A percentile compares a stretch with the other conserved stretches of the same genome.
Evolutionary conservation across 2,113 vertebrate genomes (phyloP).

Genomic region (Lamprotornis superbus): DNA sequence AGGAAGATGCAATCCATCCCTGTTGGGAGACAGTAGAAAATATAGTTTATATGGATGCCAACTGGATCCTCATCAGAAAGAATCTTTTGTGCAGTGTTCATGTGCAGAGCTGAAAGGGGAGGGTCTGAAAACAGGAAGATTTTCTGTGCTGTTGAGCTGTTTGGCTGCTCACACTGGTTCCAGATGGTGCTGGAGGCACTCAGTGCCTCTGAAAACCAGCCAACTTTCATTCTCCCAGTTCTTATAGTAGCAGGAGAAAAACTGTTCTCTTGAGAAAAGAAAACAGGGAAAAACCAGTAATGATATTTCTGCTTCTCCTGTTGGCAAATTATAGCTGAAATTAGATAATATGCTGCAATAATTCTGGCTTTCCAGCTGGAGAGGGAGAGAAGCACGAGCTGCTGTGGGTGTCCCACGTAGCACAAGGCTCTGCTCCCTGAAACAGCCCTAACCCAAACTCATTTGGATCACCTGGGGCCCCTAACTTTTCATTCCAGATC

Average conservation of each 20-base stretch:
- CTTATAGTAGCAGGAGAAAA: slow-evolving; percentile 6
- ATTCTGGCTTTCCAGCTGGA: background rate
- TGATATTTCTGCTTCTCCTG: slow-evolving; percentile 11
- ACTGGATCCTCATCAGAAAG: slow-evolving; percentile 37
- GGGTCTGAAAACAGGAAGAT: background rate
- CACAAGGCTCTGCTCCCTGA: background rate
- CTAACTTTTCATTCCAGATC: background rate
- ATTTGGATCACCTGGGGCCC: background rate
- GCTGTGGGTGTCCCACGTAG: accelerated
- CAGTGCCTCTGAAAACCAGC: background rate
- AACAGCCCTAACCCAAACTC: background rate
- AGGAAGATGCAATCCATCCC: slow-evolving; percentile 37
- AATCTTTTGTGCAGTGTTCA: slow-evolving; percentile 1
- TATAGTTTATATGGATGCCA: slow-evolving; percentile 23
- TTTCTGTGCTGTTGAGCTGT: background rate
- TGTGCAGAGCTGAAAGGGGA: background rate
- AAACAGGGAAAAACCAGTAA: slow-evolving; percentile 21
- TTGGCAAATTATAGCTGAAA: slow-evolving; percentile 1
- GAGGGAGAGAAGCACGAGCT: background rate
- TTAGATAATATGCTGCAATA: background rate
- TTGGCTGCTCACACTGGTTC: background rate
- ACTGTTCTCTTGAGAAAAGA: background rate
- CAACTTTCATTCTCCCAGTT: background rate
- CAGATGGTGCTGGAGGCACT: slow-evolving; percentile 50
- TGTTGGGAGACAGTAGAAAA: slow-evolving; percentile 14